Percentiles rank a stretch among this genome's conserved stretches.
Conservation (phyloP, 2,888 invertebrate genomes). For the Morpho helenor region DNA sequence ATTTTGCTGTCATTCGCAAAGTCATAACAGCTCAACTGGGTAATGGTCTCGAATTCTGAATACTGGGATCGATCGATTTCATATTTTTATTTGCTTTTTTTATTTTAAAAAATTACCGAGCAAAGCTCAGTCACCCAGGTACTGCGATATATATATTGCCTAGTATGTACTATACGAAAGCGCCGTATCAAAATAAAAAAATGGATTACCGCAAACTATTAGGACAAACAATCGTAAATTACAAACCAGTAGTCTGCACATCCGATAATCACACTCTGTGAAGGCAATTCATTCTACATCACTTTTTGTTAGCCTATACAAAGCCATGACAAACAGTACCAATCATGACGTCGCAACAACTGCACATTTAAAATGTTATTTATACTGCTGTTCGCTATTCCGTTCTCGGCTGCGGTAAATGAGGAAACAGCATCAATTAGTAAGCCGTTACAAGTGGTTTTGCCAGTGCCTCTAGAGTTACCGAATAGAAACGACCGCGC, state of each 20-base stretch:
- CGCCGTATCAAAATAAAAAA: too few relatives aligned
- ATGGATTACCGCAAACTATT: background rate
- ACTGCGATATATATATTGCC: too few relatives aligned
- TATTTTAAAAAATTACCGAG: too few relatives aligned
- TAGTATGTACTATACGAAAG: too few relatives aligned
- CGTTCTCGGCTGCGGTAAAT: constrained; percentile 35
- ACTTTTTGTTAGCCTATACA: constrained; percentile 43
- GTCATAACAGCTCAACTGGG: too few relatives aligned
- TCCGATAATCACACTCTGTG: constrained; percentile 56
- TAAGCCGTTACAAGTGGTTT: constrained; percentile 37
- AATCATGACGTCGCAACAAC: constrained; percentile 58
- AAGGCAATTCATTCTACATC: constrained; percentile 53
- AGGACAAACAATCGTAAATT: constrained; percentile 36
- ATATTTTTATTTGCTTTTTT: too few relatives aligned
- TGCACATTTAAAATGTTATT: constrained; percentile 72
- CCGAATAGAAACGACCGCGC: constrained; percentile 65
- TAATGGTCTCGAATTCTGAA: too few relatives aligned
- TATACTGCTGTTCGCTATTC: constrained; percentile 34
- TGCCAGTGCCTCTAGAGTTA: constrained; percentile 61
- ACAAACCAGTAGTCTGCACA: constrained; percentile 58
- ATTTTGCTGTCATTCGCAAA: too few relatives aligned
- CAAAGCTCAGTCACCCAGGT: too few relatives aligned
- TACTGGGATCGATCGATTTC: too few relatives aligned
- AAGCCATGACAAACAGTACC: constrained; percentile 56
- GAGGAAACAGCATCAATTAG: constrained; percentile 36